Base-by-base conservation (phyloP, 2,113 vertebrate species). In the Centrocercus urophasianus region DNA sequence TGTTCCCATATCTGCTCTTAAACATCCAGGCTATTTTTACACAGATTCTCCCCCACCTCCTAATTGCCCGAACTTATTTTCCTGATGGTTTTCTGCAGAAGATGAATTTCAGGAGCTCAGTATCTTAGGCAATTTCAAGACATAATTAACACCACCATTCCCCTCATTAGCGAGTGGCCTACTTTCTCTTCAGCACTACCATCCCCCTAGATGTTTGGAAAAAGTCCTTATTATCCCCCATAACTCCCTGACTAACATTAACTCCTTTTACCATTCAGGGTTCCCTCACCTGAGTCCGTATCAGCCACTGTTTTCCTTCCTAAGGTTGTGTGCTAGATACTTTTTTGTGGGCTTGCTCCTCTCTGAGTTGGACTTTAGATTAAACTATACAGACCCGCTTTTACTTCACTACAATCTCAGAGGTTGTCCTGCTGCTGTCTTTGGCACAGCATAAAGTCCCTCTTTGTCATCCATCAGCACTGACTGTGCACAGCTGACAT, bases 21-120 rank as follows among this genome's bases (percentile, higher is more conserved):
- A 95, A 95, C 94, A 95, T 74, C 66, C 90, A 59, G 59, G 73
- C 95, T 95, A 94, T 96, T 94, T 96, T 86, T 93, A 93, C 77
- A 84, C 66, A 19, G 10, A 65, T 75, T 34, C 20, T 72, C 34
- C 57, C 40, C 79, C 40, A n/a, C 47, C 86, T 88, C 63, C 73
- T 95, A 95, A 96, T 96, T 90, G 90, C 80, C 76, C 34, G 6
- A 83, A 86, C 93, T 90, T 90, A 86, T 75, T 95, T 95, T 95
- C 88, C 63, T 70, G 88, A 88, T 79, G 73, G 76, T 86, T 96
- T 95, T 86, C 73, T 91, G 84, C 91, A 80, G 70, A 96, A 93
- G 94, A 93, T 93, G 83, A 81, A 97, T 96, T 96, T 96, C 85
- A 86, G 82, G 67, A 91, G 67, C 61, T 80, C 69, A 38, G 89